phyloP scores from a whole-genome alignment of 2,113 vertebrate genomes.

The Chlorocebus sabaeus region DNA sequence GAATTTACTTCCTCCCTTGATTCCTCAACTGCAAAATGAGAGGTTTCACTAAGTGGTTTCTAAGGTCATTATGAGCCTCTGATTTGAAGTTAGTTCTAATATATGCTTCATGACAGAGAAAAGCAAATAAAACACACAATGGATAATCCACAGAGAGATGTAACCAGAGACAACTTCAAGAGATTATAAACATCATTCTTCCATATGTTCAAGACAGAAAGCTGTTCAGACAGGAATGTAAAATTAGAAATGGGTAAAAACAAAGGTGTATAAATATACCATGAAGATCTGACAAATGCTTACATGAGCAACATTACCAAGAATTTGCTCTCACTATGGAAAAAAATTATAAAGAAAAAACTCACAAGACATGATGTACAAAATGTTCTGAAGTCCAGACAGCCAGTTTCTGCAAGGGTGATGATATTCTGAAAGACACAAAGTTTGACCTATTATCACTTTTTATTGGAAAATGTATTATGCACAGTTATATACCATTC shows the following conservation, averaged over 20 bases:
- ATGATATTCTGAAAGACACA: conserved; percentile 89
- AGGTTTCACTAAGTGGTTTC: neutral
- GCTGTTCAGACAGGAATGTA: conserved; percentile 8
- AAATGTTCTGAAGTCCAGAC: conserved; percentile 93
- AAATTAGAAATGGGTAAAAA: conserved; percentile 28
- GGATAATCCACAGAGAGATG: conserved; percentile 17
- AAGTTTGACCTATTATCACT: neutral
- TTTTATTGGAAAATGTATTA: neutral
- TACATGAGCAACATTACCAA: neutral
- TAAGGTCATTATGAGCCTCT: neutral
- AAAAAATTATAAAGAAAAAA: conserved; percentile 33
- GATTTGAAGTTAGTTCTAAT: conserved; percentile 10
- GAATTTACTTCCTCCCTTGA: neutral
- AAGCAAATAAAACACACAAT: conserved; percentile 33
- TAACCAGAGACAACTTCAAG: neutral
- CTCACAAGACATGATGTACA: conserved; percentile 95
- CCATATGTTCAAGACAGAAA: conserved; percentile 10
- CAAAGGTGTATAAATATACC: neutral
- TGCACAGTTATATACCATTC: neutral
- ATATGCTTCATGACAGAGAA: neutral
- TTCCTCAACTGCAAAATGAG: neutral
- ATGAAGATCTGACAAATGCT: conserved; percentile 12
- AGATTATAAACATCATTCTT: conserved; percentile 15
- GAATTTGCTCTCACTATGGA: conserved; percentile 9
- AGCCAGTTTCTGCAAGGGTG: conserved; percentile 92